Conservation (phyloP, 2,888 invertebrate genomes). For the Gnatocerus cornutus region DNA sequence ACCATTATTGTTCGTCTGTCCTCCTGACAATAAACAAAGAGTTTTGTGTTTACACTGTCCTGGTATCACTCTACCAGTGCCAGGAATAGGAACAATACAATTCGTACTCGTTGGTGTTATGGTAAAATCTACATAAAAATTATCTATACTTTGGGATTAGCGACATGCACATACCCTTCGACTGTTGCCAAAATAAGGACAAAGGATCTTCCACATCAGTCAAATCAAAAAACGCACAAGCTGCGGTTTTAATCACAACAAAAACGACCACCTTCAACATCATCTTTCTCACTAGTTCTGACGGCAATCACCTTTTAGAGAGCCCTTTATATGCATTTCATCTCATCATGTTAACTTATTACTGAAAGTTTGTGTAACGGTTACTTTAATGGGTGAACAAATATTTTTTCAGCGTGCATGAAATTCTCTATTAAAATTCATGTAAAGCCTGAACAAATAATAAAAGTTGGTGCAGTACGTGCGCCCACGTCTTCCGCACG, state of each 20-base stretch:
- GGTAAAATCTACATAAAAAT: not conserved
- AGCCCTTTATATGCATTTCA: slow-evolving; percentile 37
- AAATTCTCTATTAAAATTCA: slow-evolving; percentile 47
- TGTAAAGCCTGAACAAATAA: slow-evolving; percentile 43
- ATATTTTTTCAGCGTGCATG: slow-evolving; percentile 45
- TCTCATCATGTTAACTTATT: slow-evolving; percentile 27
- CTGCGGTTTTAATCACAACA: slow-evolving; percentile 28
- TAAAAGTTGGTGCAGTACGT: slow-evolving; percentile 28
- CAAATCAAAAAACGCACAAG: slow-evolving; percentile 61
- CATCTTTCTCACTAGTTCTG: slow-evolving; percentile 11
- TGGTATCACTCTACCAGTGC: not conserved
- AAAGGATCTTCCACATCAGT: slow-evolving; percentile 63
- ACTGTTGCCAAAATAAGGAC: slow-evolving; percentile 60
- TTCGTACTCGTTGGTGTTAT: not conserved
- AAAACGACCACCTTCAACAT: slow-evolving; percentile 20
- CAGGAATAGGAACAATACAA: slow-evolving; percentile 1
- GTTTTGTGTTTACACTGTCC: slow-evolving; percentile 71
- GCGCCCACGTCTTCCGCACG: slow-evolving; percentile 29
- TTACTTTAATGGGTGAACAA: slow-evolving; percentile 48
- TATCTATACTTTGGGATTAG: not conserved
- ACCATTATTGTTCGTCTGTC: slow-evolving; percentile 60
- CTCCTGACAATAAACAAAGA: slow-evolving; percentile 74
- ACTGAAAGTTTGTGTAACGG: slow-evolving; percentile 48
- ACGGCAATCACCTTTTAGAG: slow-evolving; percentile 3
- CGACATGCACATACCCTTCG: slow-evolving; percentile 52